phyloP scores from a whole-genome alignment of 2,888 invertebrate genomes.

The Callyntrura guangdongensis region DNA sequence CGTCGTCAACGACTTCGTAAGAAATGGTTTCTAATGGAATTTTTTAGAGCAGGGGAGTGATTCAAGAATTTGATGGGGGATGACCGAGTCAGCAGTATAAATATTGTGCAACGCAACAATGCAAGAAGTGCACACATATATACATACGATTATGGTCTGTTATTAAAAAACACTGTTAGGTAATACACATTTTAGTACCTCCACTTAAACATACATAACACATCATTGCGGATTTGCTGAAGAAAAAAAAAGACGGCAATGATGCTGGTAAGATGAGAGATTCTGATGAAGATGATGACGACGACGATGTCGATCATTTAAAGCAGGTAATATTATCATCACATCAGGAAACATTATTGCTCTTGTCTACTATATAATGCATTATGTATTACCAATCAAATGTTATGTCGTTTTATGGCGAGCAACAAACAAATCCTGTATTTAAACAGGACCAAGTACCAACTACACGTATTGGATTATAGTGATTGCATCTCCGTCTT shows the following conservation, averaged over 20 bases:
- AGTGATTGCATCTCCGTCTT: neutral
- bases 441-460: too few relatives aligned
- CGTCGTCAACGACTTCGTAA: neutral
- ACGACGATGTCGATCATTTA: too few relatives aligned
- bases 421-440: constrained; percentile 66
- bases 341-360: too few relatives aligned
- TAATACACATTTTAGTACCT: too few relatives aligned
- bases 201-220: too few relatives aligned
- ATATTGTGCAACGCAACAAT: constrained; percentile 1
- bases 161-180: neutral
- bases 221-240: constrained; percentile 64
- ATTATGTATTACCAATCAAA: too few relatives aligned
- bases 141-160: neutral
- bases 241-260: too few relatives aligned
- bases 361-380: too few relatives aligned
- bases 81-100: neutral
- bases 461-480: neutral
- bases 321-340: too few relatives aligned
- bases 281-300: constrained; percentile 17
- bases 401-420: constrained; percentile 33
- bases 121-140: neutral
- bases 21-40: neutral
- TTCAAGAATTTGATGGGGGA: too few relatives aligned
- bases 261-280: constrained; percentile 11
- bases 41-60: neutral